Evolutionary conservation across 2,797 vertebrate genomes (phyloP).

Genomic region (Falco columbarius): DNA sequence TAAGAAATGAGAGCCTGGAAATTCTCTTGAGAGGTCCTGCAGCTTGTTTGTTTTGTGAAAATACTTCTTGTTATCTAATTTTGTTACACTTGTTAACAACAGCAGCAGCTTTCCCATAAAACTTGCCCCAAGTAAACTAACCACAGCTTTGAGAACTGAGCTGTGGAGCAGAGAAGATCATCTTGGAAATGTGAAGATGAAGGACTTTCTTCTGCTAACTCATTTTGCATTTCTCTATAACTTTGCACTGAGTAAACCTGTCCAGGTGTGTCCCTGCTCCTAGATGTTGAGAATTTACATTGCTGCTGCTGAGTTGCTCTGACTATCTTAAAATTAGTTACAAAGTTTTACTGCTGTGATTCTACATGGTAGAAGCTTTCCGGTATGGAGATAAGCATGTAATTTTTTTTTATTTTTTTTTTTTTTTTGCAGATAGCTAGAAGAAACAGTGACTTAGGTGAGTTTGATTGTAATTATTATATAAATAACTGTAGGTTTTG

Average conservation of each 20-base stretch:
- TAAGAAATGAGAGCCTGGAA: constrained; percentile 64
- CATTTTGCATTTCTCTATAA: constrained; percentile 44
- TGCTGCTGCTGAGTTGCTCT: not conserved
- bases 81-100: constrained; percentile 41
- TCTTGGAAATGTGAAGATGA: constrained; percentile 35
- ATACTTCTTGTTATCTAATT: constrained; percentile 55
- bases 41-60: constrained; percentile 69
- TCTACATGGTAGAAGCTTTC: not conserved
- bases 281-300: not conserved
- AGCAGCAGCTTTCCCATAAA: constrained; percentile 46
- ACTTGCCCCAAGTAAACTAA: not conserved
- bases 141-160: constrained; percentile 11
- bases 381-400: not conserved
- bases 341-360: not conserved
- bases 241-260: constrained; percentile 47
- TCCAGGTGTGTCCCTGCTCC: constrained; percentile 55
- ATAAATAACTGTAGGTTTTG: not conserved
- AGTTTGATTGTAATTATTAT: constrained; percentile 33
- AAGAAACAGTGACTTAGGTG: constrained; percentile 49
- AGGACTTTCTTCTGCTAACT: constrained; percentile 33
- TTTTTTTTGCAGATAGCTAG: not conserved
- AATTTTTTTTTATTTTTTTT: not conserved
- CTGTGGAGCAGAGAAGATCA: constrained; percentile 4
- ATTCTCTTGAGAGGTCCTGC: constrained; percentile 64
- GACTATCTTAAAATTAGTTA: not conserved